phyloP scores from a whole-genome alignment of 2,888 invertebrate species.

The Hyppa rectilinea region DNA sequence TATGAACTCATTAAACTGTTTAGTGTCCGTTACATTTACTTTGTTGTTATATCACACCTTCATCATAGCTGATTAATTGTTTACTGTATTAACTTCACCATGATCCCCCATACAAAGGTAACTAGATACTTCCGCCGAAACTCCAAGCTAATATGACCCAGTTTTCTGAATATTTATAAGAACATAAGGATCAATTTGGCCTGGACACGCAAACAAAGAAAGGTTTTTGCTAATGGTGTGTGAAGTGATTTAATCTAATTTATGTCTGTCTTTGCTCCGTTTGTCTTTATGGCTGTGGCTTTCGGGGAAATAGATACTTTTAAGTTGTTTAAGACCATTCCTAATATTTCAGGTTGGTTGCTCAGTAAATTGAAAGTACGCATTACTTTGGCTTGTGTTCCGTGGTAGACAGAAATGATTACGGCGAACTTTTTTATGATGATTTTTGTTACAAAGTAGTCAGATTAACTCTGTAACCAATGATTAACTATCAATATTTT shows the following conservation, averaged over 20 bases:
- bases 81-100: slow-evolving; percentile 66
- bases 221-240: slow-evolving; percentile 81
- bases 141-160: slow-evolving; percentile 61
- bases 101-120: slow-evolving; percentile 62
- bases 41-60: slow-evolving; percentile 71
- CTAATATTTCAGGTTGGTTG: slow-evolving; percentile 59
- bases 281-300: slow-evolving; percentile 73
- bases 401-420: slow-evolving; percentile 27
- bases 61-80: slow-evolving; percentile 82
- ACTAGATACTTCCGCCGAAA: slow-evolving; percentile 65
- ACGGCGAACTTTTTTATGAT: slow-evolving; percentile 14
- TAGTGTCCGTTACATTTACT: slow-evolving; percentile 28
- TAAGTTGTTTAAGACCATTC: slow-evolving; percentile 66
- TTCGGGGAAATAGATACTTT: slow-evolving; percentile 71
- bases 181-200: slow-evolving; percentile 68
- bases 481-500: neutral
- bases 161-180: slow-evolving; percentile 44
- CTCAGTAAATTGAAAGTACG: slow-evolving; percentile 52
- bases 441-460: neutral
- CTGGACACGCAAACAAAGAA: slow-evolving; percentile 69
- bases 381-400: slow-evolving; percentile 34
- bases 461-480: neutral
- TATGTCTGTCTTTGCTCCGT: slow-evolving; percentile 76
- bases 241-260: slow-evolving; percentile 85
- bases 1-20: slow-evolving; percentile 18